Evolutionary conservation across 2,113 vertebrate species (phyloP), one percentile per base, ranked within the genome.

Genomic region (Menura novaehollandiae): DNA sequence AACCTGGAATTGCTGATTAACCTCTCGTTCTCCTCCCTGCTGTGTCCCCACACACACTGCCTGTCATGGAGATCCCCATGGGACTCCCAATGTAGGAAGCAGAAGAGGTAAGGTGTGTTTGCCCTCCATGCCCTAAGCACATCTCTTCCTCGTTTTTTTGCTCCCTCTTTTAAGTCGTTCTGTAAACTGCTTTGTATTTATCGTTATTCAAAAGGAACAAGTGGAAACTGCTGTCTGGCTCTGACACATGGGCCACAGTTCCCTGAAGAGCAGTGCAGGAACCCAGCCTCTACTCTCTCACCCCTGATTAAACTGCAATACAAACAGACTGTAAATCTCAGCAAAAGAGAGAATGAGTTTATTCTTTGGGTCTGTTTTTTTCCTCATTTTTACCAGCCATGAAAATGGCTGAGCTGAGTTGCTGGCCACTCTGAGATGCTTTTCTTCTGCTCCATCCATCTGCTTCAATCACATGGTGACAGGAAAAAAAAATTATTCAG

Each of bases 391-490:
- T 83, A 64, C 73, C 33, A 74, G 76, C 72, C 51, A 69, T 58
- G 39, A 94, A 94, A 95, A 96, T 49, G 76, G 51, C 85, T 88
- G 68, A 90, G 58, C 63, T n/a, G 69, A 74, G 69, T 84, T 84
- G 55, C 59, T 68, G 79, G 56, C 72, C 51, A 33, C 46, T 83
- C 66, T 3, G 8, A 77, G 39, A 69, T 21, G 73, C 82, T 90
- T 90, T 84, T 81, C 78, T 94, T 91, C 85, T 69, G 22, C 60
- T 93, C 85, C 72, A 89, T 80, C 92, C 85, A 55, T 91, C 85
- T 92, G 80, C 69, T 96, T 97, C 95, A 93, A 95, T 92, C 95
- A 92, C 76, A 56, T 6, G 7, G 64, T 51, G 63, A 86, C 55
- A 43, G 53, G 43, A 41, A 72, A 69, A 73, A 41, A 91, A 76